Evolutionary conservation across 2,888 invertebrate species (phyloP).

Genomic region (Thumatha senex): DNA sequence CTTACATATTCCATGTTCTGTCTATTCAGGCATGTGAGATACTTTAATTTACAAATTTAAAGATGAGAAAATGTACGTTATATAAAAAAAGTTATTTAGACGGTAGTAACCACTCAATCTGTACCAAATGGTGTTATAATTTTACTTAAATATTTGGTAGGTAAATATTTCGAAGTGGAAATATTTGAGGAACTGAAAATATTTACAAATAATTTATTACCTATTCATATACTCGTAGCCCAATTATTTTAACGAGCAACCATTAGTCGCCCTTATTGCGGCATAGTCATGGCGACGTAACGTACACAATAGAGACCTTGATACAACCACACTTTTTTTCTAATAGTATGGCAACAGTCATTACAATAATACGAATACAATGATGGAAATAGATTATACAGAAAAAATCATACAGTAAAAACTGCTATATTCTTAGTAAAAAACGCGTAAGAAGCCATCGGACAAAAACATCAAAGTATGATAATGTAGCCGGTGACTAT

Average conservation of each 20-base stretch:
- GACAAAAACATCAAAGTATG: slow-evolving; percentile 44
- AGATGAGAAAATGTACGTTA: too few species aligned
- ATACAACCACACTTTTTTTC: slow-evolving; percentile 16
- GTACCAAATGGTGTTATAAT: too few species aligned
- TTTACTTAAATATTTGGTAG: too few species aligned
- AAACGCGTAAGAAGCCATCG: slow-evolving; percentile 11
- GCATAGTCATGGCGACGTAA: slow-evolving; percentile 52
- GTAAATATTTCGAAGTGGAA: too few species aligned
- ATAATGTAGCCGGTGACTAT: slow-evolving; percentile 40
- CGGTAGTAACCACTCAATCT: too few species aligned
- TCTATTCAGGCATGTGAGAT: too few species aligned
- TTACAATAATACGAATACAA: slow-evolving; percentile 39
- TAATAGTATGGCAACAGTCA: slow-evolving; percentile 18
- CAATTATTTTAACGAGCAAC: slow-evolving; percentile 56
- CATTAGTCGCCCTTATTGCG: slow-evolving; percentile 56
- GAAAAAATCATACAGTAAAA: slow-evolving; percentile 29
- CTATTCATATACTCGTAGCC: slow-evolving; percentile 10
- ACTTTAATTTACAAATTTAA: too few species aligned
- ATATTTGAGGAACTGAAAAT: too few species aligned
- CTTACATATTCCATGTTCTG: too few species aligned
- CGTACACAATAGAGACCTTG: slow-evolving; percentile 62
- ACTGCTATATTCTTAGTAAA: slow-evolving; percentile 12
- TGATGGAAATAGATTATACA: slow-evolving; percentile 48
- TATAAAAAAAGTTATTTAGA: too few species aligned
- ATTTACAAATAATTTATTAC: too few species aligned